Percentiles rank a stretch among this genome's conserved stretches.
phyloP scores from a whole-genome alignment of 2,888 invertebrate species.

The Gortyna flavago region DNA sequence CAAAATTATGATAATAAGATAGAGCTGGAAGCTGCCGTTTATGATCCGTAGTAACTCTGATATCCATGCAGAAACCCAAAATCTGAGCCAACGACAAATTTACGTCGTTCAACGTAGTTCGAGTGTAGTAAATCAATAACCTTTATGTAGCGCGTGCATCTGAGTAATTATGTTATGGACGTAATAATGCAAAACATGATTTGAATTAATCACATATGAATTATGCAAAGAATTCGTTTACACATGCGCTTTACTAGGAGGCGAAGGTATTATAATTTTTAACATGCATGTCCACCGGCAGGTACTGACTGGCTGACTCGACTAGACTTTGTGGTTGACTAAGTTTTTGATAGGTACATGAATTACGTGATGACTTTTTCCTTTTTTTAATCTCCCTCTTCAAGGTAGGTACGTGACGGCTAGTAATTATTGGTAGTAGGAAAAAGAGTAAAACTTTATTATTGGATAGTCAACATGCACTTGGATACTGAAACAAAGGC shows the following conservation, averaged over 20 bases:
- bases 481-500: constrained; percentile 53
- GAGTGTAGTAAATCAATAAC: constrained; percentile 57
- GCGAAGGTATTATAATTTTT: constrained; percentile 35
- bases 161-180: constrained; percentile 70
- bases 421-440: constrained; percentile 35
- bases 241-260: constrained; percentile 55
- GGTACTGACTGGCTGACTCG: neutral
- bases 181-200: constrained; percentile 69
- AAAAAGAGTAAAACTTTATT: constrained; percentile 47
- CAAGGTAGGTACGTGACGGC: constrained; percentile 6
- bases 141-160: constrained; percentile 67
- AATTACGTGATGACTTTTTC: constrained; percentile 20
- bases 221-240: constrained; percentile 71
- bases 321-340: constrained; percentile 17
- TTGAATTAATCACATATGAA: constrained; percentile 74
- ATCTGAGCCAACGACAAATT: constrained; percentile 2
- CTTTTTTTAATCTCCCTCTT: neutral
- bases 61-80: constrained; percentile 8
- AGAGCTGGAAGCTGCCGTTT: constrained; percentile 26
- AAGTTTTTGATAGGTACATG: neutral
- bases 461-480: constrained; percentile 53
- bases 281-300: constrained; percentile 12
- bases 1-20: constrained; percentile 47
- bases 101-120: constrained; percentile 25
- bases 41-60: constrained; percentile 3